Conservation (phyloP, 2,113 vertebrate species). For the Ciconia boyciana region DNA sequence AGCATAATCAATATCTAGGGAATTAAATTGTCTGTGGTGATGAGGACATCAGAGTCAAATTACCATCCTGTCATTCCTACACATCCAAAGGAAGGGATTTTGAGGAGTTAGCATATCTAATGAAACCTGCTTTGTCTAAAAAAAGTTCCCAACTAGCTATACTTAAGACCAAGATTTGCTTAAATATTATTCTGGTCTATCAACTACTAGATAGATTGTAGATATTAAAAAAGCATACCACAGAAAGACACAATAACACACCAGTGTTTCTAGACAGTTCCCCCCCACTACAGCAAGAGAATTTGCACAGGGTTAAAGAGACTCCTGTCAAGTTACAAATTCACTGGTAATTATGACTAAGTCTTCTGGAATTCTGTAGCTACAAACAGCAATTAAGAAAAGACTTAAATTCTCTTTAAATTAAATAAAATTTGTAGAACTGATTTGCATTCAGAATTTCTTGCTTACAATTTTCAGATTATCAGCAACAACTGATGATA, state of each 20-base stretch:
- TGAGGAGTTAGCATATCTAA: background rate
- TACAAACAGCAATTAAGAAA: background rate
- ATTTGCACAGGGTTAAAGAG: background rate
- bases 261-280: background rate
- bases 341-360: background rate
- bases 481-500: background rate
- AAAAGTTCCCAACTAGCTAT: background rate
- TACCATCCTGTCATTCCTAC: background rate
- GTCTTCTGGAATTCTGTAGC: background rate
- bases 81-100: background rate
- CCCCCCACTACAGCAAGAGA: background rate
- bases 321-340: background rate
- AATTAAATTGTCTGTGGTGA: background rate
- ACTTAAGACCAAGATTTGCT: background rate
- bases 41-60: background rate
- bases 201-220: background rate
- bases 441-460: background rate
- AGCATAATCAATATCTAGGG: background rate
- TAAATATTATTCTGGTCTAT: background rate
- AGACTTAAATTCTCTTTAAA: background rate
- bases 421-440: background rate
- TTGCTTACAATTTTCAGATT: background rate
- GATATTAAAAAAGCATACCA: background rate
- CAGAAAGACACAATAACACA: background rate
- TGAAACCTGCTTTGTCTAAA: background rate